Evolutionary conservation across 2,888 invertebrate genomes (phyloP), one percentile per base, ranked within the genome.

Genomic region (Hydraecia micacea): DNA sequence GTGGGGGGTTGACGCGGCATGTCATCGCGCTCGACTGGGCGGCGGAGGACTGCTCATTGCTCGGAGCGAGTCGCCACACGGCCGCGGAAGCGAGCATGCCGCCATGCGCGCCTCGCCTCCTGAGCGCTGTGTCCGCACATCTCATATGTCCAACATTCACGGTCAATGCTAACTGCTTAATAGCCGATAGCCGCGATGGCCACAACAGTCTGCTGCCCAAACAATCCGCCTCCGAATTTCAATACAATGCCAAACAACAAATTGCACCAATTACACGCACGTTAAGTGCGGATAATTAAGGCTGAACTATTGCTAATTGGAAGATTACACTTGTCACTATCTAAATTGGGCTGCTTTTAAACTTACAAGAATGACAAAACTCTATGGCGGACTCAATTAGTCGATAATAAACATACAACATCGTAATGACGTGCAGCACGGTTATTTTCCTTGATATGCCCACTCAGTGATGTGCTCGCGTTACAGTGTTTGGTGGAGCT

Each of bases 1-100:
- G 81, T 79, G 85, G 88, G 89, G 89, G 88, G 87, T 86, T 78
- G 88, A 83, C 92, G 92, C 92, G 92, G 94, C 93, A 95, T 95
- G 95, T 94, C 95, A 94, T 93, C 92, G 90, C 96, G 93, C 92
- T 87, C 81, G 90, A 92, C 91, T 91, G 91, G 91, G 93, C 94
- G 94, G 92, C 89, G 91, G 86, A 87, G 92, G 91, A 96, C 96
- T 96, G 96, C 93, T 91, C 90, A 96, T 95, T 95, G 96, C 93
- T 91, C 91, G 73, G 80, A 82, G 84, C 86, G 84, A 78, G 74
- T 79, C 86, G 77, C 80, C 80, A 62, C 79, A 65, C 87, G 85
- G 77, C 77, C 84, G 86, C 90, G 86, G 86, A 86, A 87, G 84
- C 88, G 87, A 86, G 71, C 84, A n/a, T 58, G 75, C 74, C 58